These are phyloP conservation scores for Cuniculus paca DNA, from an alignment of 2,797 vertebrate species.

Conservation along the genomic window DNA sequence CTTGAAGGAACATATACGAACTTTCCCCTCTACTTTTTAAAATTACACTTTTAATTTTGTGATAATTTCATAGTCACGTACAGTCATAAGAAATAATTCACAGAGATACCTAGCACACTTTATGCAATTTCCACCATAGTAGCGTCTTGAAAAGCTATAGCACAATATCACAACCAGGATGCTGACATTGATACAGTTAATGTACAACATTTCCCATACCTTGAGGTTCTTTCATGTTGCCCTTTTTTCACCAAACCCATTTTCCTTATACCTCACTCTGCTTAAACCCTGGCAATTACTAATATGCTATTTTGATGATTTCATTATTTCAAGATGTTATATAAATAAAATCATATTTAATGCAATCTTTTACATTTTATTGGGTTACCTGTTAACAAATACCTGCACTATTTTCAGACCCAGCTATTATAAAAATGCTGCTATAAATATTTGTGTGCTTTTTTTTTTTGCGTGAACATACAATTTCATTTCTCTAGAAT, in stretches of 20 bases:
- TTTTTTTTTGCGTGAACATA: not conserved
- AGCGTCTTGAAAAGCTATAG: not conserved
- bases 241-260: not conserved
- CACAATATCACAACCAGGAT: not conserved
- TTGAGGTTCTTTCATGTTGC: not conserved
- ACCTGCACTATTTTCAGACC: not conserved
- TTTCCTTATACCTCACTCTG: not conserved
- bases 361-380: not conserved
- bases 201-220: not conserved
- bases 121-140: not conserved
- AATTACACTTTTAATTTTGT: slow-evolving; percentile 42
- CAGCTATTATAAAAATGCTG: not conserved
- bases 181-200: not conserved
- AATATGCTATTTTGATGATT: slow-evolving; percentile 40
- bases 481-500: slow-evolving; percentile 23
- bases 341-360: not conserved
- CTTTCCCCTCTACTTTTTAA: not conserved
- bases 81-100: not conserved
- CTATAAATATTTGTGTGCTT: slow-evolving; percentile 10
- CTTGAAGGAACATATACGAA: not conserved
- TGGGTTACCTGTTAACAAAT: not conserved
- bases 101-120: not conserved
- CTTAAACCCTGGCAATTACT: not conserved
- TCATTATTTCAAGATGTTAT: slow-evolving; percentile 12
- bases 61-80: not conserved